phyloP scores from a whole-genome alignment of 2,113 vertebrate species.

The Aegithalos caudatus region DNA sequence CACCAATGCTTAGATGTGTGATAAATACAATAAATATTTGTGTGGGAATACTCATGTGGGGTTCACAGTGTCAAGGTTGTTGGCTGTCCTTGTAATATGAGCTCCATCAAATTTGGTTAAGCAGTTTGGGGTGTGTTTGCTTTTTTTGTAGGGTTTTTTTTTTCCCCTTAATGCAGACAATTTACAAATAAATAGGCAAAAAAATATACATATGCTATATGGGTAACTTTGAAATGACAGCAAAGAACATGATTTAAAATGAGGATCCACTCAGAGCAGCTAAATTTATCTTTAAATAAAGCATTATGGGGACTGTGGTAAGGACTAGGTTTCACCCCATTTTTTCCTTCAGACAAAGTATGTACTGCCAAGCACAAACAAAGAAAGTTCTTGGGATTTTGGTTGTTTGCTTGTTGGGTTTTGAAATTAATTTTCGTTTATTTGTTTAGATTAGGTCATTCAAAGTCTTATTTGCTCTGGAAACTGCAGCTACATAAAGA shows the following conservation, averaged over 20 bases:
- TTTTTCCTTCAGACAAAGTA: background rate
- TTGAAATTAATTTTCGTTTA: background rate
- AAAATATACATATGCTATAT: background rate
- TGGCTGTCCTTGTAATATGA: background rate
- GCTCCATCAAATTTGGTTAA: background rate
- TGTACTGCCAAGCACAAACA: background rate
- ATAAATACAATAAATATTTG: background rate
- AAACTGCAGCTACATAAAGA: background rate
- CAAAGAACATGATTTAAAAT: background rate
- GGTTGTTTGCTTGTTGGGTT: background rate
- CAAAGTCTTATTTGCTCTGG: background rate
- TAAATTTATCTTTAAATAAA: background rate
- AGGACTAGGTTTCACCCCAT: background rate
- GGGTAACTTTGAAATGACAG: background rate
- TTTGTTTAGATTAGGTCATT: background rate
- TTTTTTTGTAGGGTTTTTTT: fast-evolving
- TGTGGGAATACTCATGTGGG: background rate
- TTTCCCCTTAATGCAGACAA: background rate
- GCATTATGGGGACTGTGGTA: background rate
- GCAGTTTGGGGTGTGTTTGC: background rate
- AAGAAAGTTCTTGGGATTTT: background rate
- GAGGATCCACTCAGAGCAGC: background rate
- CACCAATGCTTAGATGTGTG: background rate
- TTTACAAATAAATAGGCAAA: background rate
- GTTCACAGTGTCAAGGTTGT: background rate